Base-by-base conservation (phyloP, 2,113 vertebrate species). In the Pungitius pungitius region DNA sequence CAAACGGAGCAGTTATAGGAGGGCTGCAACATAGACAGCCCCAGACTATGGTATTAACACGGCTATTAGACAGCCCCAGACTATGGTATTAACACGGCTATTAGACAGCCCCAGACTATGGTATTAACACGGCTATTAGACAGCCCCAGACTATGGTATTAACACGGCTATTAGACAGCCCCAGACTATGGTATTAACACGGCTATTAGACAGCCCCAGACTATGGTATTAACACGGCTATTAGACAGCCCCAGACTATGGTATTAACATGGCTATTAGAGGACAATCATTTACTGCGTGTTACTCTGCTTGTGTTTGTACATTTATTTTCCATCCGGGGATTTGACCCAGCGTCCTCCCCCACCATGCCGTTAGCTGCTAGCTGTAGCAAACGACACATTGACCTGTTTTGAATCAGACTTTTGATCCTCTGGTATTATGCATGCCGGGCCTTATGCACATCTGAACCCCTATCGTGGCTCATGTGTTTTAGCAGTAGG, bases 241-340 rank as follows among this genome's bases (percentile, higher is more conserved):
- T n/a, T 54, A 54, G 15, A 22, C 47, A 17, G 47, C 22, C 68
- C 11, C 47, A 61, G 56, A 39, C 27, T 43, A 49, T 65, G 54
- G 37, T 59, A 60, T 66, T 75, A 55, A 81, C 67, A 24, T 61
- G 55, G 12, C 24, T 27, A n/a, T 77, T 57, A 77, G 49, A 64
- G 42, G 8, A 22, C 22, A 45, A 22, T 8, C n/a, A 33, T 51
- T 24, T 54, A 14, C 30, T 22, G 51, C 54, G 1, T 55, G 47
- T 66, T 43, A 15, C 17, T 43, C 47, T 22, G 56, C 24, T 52
- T 3, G 20, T 62, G 26, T 69, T 60, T 61, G 33, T 35, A 35
- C 18, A 39, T 33, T 17, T 27, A 20, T 15, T 33, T 47, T 69
- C 7, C 15, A n/a, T 69, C 7, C 10, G 20, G 26, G 40, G 18